Evolutionary conservation across 2,113 vertebrate genomes (phyloP).

Genomic region (Rostratula benghalensis): DNA sequence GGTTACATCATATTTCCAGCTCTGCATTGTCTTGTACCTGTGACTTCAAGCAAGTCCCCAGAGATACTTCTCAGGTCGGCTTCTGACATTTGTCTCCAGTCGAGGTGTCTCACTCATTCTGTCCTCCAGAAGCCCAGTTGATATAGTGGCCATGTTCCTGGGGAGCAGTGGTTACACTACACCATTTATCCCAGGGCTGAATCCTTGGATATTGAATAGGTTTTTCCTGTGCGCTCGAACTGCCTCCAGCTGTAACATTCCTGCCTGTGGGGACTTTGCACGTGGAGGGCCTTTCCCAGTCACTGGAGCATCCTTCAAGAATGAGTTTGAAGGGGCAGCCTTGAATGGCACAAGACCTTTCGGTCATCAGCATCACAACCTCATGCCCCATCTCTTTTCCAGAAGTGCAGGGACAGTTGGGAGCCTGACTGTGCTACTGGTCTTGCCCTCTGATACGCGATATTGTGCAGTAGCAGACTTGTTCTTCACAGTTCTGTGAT

Average conservation of each 20-base stretch:
- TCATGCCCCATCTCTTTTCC: not conserved
- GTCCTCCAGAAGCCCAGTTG: not conserved
- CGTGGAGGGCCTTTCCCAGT: not conserved
- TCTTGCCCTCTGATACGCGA: not conserved
- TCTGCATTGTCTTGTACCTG: not conserved
- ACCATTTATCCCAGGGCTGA: not conserved
- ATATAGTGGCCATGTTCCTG: not conserved
- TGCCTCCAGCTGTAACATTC: not conserved
- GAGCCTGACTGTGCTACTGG: not conserved
- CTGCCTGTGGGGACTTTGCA: not conserved
- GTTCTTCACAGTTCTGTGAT: not conserved
- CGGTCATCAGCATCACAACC: not conserved
- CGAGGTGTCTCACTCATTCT: not conserved
- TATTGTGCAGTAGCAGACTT: not conserved
- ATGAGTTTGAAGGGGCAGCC: not conserved
- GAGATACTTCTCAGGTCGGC: not conserved
- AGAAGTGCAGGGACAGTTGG: not conserved
- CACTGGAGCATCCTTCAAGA: not conserved
- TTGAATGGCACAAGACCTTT: not conserved
- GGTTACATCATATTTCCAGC: not conserved
- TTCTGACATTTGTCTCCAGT: not conserved
- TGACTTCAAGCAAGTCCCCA: not conserved
- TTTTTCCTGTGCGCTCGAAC: not conserved
- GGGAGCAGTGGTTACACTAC: not conserved
- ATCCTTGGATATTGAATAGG: not conserved